These are phyloP conservation scores for Ondatra zibethicus DNA, from an alignment of 2,113 vertebrate genomes.

Conservation along the genomic window DNA sequence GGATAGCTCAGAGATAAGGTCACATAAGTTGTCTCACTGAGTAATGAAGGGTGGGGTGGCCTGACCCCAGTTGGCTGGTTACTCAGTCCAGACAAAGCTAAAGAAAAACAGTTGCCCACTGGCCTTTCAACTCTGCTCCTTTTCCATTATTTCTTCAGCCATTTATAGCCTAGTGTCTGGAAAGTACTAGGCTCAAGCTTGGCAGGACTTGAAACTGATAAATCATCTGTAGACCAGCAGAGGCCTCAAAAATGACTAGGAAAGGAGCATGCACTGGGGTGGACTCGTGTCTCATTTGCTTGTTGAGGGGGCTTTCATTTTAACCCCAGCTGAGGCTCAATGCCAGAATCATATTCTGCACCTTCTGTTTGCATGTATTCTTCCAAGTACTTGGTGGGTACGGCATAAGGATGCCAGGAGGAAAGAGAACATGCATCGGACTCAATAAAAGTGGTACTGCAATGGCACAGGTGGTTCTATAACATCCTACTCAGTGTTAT, in stretches of 20 bases:
- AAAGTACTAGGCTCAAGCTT: constrained; percentile 76
- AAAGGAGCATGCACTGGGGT: constrained; percentile 66
- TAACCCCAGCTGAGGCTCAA: background rate
- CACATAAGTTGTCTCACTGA: background rate
- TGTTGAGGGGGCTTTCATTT: background rate
- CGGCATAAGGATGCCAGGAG: background rate
- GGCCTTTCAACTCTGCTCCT: constrained; percentile 82
- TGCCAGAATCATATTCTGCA: background rate
- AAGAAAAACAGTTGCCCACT: constrained; percentile 73
- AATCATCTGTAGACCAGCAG: constrained; percentile 79
- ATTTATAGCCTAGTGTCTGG: constrained; percentile 81
- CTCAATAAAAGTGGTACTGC: accelerated
- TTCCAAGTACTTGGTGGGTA: background rate
- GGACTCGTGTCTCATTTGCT: background rate
- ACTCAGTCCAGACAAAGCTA: constrained; percentile 64
- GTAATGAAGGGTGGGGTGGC: constrained; percentile 23
- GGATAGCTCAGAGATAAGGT: background rate
- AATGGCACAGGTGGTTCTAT: background rate
- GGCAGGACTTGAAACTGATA: constrained; percentile 80
- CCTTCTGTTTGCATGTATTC: background rate
- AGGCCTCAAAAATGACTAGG: constrained; percentile 70
- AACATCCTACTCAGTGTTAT: background rate
- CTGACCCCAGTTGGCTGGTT: constrained; percentile 52
- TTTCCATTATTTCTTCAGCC: constrained; percentile 81
- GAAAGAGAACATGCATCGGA: background rate